Conservation (phyloP, 2,888 invertebrate species). For the Tiliacea citrago region DNA sequence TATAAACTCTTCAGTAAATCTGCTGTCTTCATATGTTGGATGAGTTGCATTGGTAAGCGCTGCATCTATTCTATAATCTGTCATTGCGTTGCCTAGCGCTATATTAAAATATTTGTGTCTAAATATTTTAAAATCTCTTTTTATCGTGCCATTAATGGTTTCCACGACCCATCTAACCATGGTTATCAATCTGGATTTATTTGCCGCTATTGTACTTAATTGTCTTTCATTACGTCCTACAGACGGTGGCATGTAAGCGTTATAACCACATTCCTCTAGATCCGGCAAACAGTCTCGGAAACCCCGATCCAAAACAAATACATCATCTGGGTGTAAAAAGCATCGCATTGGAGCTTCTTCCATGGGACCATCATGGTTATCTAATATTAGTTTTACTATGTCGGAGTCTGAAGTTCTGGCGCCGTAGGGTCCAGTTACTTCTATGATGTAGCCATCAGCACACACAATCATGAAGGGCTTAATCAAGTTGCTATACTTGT, state of each 20-base stretch:
- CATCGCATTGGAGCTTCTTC: no score
- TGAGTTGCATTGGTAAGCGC: constrained; percentile 29
- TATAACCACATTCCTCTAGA: no score
- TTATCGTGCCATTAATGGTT: constrained; percentile 24
- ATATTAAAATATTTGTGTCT: constrained; percentile 28
- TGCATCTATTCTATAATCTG: constrained; percentile 26
- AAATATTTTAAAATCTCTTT: constrained; percentile 31
- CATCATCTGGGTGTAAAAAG: no score
- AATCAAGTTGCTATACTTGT: constrained; percentile 22
- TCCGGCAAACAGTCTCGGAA: no score
- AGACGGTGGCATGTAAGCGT: background rate
- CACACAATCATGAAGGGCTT: constrained; percentile 37
- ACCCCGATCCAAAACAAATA: background rate
- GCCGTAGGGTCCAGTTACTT: constrained; percentile 22
- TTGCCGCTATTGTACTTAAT: constrained; percentile 23
- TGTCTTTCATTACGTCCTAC: constrained; percentile 20
- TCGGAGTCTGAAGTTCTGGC: constrained; percentile 27
- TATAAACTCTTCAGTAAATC: constrained; percentile 27
- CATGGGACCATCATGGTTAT: no score
- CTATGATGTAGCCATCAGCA: constrained; percentile 30
- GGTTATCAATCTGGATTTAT: constrained; percentile 29
- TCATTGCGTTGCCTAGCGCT: constrained; percentile 24
- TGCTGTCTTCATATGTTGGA: constrained; percentile 22
- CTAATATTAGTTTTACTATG: no score
- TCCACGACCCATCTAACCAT: constrained; percentile 30